These are phyloP conservation scores for Lasius platythorax DNA, from an alignment of 2,888 invertebrate genomes.

Conservation along the genomic window DNA sequence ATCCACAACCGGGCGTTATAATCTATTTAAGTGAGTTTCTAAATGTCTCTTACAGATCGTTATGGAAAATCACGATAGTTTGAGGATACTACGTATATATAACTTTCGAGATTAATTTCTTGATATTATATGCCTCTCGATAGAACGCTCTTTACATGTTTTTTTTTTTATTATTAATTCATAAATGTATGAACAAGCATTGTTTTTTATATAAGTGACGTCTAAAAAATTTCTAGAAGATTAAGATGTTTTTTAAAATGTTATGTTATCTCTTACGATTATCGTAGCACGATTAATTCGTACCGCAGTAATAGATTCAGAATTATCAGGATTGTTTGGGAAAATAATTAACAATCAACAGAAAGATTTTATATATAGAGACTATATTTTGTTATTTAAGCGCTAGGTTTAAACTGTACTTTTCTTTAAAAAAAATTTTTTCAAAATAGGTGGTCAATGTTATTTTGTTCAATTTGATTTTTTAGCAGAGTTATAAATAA, in stretches of 20 bases:
- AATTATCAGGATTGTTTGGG: neutral
- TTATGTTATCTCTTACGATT: too few species aligned
- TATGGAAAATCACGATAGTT: neutral
- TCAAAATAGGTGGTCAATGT: neutral
- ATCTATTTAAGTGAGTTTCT: slow-evolving; percentile 33
- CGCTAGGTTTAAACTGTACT: neutral
- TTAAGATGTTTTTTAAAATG: neutral
- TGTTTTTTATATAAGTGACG: neutral
- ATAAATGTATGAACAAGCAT: neutral
- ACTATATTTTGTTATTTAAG: neutral
- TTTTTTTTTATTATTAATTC: neutral
- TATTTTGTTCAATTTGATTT: neutral
- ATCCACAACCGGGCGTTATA: neutral
- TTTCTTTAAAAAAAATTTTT: neutral
- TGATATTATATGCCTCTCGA: neutral
- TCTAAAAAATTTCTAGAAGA: too few species aligned
- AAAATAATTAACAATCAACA: neutral
- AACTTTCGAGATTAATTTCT: neutral
- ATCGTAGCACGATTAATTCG: too few species aligned
- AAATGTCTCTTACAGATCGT: slow-evolving; percentile 5
- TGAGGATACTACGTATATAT: too few species aligned
- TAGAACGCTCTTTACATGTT: neutral
- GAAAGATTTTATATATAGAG: neutral
- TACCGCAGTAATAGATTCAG: too few species aligned
- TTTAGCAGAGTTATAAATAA: neutral